Evolutionary conservation across 2,888 invertebrate genomes (phyloP).

Genomic region (Tenthredo notha): DNA sequence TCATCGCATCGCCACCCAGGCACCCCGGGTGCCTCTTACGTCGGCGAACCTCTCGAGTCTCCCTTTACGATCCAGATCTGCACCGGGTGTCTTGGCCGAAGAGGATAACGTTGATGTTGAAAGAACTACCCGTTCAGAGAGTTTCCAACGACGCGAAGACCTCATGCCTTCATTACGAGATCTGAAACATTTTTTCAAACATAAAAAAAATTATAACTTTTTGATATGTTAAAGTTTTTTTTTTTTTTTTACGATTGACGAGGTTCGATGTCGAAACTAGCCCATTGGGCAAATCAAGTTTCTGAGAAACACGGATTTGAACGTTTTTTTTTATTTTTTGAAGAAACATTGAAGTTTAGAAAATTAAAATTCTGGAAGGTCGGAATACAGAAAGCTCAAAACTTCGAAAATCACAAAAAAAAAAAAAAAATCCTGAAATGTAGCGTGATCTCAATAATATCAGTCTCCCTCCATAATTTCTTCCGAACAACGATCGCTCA

Average conservation of each 20-base stretch:
- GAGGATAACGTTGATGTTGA: background rate
- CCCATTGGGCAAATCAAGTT: background rate
- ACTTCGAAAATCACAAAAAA: too few relatives aligned
- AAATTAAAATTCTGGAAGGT: too few relatives aligned
- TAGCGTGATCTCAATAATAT: too few relatives aligned
- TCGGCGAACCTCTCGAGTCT: conserved; percentile 17
- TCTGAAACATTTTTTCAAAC: conserved; percentile 15
- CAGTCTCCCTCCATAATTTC: too few relatives aligned
- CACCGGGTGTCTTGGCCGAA: background rate
- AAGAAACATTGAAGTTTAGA: too few relatives aligned
- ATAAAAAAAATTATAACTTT: background rate
- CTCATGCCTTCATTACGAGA: conserved; percentile 41
- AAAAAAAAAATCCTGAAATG: too few relatives aligned
- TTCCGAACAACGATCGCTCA: too few relatives aligned
- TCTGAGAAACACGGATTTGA: background rate
- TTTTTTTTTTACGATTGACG: background rate
- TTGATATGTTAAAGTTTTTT: background rate
- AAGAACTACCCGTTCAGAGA: background rate
- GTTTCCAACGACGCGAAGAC: conserved; percentile 35
- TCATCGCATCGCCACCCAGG: conserved; percentile 76
- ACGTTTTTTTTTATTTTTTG: too few relatives aligned
- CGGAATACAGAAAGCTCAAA: too few relatives aligned
- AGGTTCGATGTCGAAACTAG: background rate
- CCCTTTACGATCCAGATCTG: conserved; percentile 20
- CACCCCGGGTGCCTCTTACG: conserved; percentile 60